A percentile compares a stretch with the other conserved stretches of the same genome.
These are phyloP conservation scores for Clunio marinus DNA, from an alignment of 2,888 invertebrate species.

Conservation along the genomic window DNA sequence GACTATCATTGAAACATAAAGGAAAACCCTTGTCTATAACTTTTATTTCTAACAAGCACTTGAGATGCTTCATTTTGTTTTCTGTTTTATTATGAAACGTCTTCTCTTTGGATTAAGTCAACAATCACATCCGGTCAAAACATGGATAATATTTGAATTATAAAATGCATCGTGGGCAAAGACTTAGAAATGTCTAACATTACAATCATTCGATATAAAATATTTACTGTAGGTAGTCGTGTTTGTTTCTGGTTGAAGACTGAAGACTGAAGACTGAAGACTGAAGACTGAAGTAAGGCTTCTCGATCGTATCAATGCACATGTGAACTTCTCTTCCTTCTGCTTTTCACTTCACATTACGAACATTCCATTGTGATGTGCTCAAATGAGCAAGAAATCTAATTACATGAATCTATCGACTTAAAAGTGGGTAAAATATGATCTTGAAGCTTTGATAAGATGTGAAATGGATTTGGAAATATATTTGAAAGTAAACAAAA, in stretches of 20 bases:
- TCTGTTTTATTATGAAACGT: too few relatives aligned
- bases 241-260: not conserved
- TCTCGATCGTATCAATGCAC: not conserved
- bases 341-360: not conserved
- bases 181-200: conserved; percentile 23
- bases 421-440: not conserved
- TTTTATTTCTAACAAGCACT: too few relatives aligned
- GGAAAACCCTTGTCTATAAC: not conserved
- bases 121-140: conserved; percentile 17
- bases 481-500: not conserved
- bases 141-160: conserved; percentile 4
- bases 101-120: not conserved
- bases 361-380: not conserved
- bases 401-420: not conserved
- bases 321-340: conserved; percentile 3
- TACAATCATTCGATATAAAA: conserved; percentile 1
- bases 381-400: conserved; percentile 31
- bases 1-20: too few relatives aligned
- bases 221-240: conserved; percentile 25
- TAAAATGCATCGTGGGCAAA: not conserved
- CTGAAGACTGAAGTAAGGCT: conserved; percentile 17
- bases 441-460: not conserved
- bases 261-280: too few relatives aligned
- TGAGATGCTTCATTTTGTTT: not conserved
- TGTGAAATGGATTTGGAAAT: not conserved